Evolutionary conservation across 2,888 invertebrate species (phyloP).

Genomic region (Chalcis sispes): DNA sequence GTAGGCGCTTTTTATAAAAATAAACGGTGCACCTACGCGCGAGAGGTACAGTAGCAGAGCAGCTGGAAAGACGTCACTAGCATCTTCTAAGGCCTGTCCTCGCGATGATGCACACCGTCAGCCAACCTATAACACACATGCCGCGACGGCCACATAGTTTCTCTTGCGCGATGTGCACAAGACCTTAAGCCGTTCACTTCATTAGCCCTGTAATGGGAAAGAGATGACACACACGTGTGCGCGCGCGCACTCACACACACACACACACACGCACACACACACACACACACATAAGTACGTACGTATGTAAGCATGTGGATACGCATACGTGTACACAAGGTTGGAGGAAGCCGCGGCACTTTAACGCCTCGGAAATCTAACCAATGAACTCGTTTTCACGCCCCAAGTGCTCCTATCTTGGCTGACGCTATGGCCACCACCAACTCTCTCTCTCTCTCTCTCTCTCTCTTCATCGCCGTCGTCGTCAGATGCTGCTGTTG

Average conservation of each 20-base stretch:
- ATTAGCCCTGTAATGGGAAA: conserved; percentile 67
- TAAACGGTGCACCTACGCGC: conserved; percentile 24
- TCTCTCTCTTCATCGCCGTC: background rate
- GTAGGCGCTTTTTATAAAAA: no score
- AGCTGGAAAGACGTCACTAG: conserved; percentile 45
- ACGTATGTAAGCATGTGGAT: background rate
- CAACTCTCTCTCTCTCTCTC: conserved; percentile 59
- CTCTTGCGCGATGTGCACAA: conserved; percentile 62
- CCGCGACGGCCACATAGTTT: conserved; percentile 42
- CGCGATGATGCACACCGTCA: conserved; percentile 21
- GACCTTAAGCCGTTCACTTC: conserved; percentile 69
- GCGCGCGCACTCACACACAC: no score
- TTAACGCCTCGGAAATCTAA: conserved; percentile 70
- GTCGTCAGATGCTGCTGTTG: background rate
- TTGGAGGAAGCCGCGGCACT: conserved; percentile 66
- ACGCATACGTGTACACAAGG: no score
- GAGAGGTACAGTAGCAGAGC: background rate
- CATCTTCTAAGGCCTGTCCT: conserved; percentile 51
- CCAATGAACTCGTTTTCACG: conserved; percentile 74
- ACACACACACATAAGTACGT: background rate
- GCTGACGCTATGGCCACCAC: conserved; percentile 35
- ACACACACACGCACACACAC: conserved; percentile 23
- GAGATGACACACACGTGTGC: conserved; percentile 42
- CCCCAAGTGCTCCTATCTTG: conserved; percentile 57
- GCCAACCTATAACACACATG: background rate